Evolutionary conservation across 1,140 invertebrate species (phyloP).

Genomic region (Lutraria rhynchaena): DNA sequence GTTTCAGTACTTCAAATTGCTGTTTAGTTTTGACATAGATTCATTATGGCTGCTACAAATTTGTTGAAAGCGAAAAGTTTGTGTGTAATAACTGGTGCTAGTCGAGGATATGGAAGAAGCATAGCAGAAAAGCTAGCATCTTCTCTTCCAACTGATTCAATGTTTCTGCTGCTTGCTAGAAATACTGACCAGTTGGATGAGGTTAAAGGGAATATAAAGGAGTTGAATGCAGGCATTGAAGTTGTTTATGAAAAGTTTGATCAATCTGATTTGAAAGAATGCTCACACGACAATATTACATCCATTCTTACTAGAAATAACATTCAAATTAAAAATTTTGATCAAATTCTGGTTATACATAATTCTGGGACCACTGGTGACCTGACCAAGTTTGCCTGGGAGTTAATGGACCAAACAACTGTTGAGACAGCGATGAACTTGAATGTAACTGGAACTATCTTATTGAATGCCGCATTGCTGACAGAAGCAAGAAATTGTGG

Average conservation of each 20-base stretch:
- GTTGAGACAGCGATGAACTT: constrained; percentile 87
- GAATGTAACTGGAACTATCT: constrained; percentile 90
- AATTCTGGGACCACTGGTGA: constrained; percentile 94
- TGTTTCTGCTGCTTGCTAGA: constrained; percentile 89
- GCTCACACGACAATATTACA: constrained; percentile 78
- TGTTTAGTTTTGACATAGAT: too few species aligned
- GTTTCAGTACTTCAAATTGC: too few species aligned
- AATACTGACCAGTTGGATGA: constrained; percentile 84
- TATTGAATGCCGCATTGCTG: constrained; percentile 91
- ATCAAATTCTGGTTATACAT: constrained; percentile 91
- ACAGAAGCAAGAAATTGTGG: constrained; percentile 82
- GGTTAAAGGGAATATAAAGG: constrained; percentile 84
- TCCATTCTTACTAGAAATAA: constrained; percentile 82
- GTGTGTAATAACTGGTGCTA: constrained; percentile 90
- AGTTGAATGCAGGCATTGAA: constrained; percentile 50
- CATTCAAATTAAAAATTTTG: constrained; percentile 83
- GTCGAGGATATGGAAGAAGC: constrained; percentile 92
- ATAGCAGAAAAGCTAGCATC: constrained; percentile 88
- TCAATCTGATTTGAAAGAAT: constrained; percentile 74
- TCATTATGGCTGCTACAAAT: background rate
- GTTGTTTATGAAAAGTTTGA: constrained; percentile 76
- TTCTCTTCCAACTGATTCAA: constrained; percentile 85
- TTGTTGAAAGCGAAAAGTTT: constrained; percentile 53
- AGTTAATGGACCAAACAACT: constrained; percentile 83
- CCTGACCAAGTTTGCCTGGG: constrained; percentile 83